These are phyloP conservation scores for Megalurothrips usitatus DNA, from an alignment of 2,888 invertebrate genomes.

Conservation along the genomic window DNA sequence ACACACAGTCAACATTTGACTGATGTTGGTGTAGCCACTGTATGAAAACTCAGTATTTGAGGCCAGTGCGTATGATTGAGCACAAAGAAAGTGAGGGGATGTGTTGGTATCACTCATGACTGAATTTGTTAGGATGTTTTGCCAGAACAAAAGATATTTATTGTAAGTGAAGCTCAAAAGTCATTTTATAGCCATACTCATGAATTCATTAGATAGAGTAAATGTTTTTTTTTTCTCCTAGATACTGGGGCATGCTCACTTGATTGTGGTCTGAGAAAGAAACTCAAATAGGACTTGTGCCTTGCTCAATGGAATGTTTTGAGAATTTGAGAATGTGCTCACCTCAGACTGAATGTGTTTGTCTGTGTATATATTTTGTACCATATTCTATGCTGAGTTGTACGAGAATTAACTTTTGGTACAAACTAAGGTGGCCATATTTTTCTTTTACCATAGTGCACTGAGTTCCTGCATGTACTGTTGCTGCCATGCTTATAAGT, in stretches of 20 bases:
- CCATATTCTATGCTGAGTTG: constrained; percentile 1
- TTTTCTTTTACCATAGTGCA: constrained; percentile 13
- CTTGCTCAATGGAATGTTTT: constrained; percentile 13
- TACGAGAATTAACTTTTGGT: constrained; percentile 4
- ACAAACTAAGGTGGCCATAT: constrained; percentile 18
- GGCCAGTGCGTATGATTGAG: constrained; percentile 4
- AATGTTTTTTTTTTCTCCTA: not conserved
- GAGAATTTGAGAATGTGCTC: not conserved
- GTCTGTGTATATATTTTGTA: constrained; percentile 21
- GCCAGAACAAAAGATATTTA: constrained; percentile 25
- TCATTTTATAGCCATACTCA: constrained; percentile 23
- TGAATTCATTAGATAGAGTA: constrained; percentile 3
- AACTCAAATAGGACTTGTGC: not conserved
- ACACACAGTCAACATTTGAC: not conserved
- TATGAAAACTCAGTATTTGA: constrained; percentile 1
- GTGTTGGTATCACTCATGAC: constrained; percentile 8
- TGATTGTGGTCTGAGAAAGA: not conserved
- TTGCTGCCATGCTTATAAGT: not conserved
- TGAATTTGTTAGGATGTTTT: constrained; percentile 22
- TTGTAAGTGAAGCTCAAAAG: constrained; percentile 25
- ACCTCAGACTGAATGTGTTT: not conserved
- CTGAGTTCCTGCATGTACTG: constrained; percentile 19
- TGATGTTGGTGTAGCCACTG: not conserved
- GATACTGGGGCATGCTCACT: not conserved
- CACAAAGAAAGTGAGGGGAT: not conserved